Base-by-base conservation (phyloP, 2,113 vertebrate genomes). In the Orthochromis malagaraziensis region DNA sequence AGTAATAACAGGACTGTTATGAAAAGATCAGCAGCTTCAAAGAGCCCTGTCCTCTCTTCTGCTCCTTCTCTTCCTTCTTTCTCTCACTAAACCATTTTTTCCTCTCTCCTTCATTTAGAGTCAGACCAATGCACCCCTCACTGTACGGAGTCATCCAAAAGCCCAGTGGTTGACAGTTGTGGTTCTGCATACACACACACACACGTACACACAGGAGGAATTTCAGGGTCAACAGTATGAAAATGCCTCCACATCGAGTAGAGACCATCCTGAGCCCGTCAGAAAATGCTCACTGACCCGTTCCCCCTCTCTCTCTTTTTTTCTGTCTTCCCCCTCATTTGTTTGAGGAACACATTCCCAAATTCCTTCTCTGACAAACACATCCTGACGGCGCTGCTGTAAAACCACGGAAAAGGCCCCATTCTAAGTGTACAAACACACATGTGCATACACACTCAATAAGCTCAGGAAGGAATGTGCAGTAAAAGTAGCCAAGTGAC, bases 291-390 rank as follows among this genome's bases (percentile, higher is more conserved):
- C 54, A 57, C 90, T 94, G 91, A 95, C 88, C 92, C 55, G 16
- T 85, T 89, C 53, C 60, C 33, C 19, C 63, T 13, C 33, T 86
- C 51, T 88, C 60, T 65, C n/a, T 55, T 58, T 81, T 84, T 58
- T 83, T 80, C 65, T 81, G 80, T 83, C 84, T 83, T 73, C 60
- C 29, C 83, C 45, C 81, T 89, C 68, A 84, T 94, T 93, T 96
- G 95, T 95, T 97, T 95, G 90, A 96, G 90, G 89, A 95, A 90
- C 87, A 89, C 93, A 94, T 96, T 96, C 93, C 88, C 47, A 73
- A 95, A 96, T 95, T 95, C 92, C 90, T 94, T 82, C 83, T 84
- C 91, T 89, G 92, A 95, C 94, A 96, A 95, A 96, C 91, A 95
- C 87, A 94, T 95, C 92, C 88, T 89, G 91, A 95, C 86, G 84